Evolutionary conservation across 53 echinoderm and acorn worm species (phyloP).

Genomic region (Hippasteria phrygiana): DNA sequence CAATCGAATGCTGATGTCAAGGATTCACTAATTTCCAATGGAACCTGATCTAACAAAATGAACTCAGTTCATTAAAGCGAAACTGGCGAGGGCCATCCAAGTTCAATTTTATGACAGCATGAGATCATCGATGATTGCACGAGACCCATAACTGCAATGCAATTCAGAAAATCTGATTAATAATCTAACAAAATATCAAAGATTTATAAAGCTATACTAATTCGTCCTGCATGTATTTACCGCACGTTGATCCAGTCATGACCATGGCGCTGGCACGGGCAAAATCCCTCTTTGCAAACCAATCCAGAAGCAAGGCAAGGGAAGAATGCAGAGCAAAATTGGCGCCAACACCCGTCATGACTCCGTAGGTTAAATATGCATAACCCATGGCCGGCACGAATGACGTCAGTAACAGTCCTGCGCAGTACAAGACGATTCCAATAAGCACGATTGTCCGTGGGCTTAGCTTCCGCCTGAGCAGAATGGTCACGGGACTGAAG

Average conservation of each 20-base stretch:
- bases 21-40: too few relatives aligned
- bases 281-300: neutral
- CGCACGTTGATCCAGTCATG: neutral
- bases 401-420: constrained; percentile 1
- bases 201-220: too few relatives aligned
- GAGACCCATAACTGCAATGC: too few relatives aligned
- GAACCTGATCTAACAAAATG: too few relatives aligned
- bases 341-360: constrained; percentile 1
- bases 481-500: neutral
- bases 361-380: constrained; percentile 4
- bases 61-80: too few relatives aligned
- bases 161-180: too few relatives aligned
- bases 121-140: too few relatives aligned
- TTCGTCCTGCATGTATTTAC: neutral
- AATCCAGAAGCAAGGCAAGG: neutral
- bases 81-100: too few relatives aligned
- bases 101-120: too few relatives aligned
- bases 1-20: too few relatives aligned
- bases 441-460: neutral
- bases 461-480: neutral
- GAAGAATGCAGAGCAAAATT: neutral
- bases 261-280: neutral
- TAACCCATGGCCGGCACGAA: constrained; percentile 15
- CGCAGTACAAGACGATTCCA: neutral
- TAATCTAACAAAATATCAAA: too few relatives aligned